Conservation (phyloP, 2,888 invertebrate genomes). For the Orchesella flavescens region DNA sequence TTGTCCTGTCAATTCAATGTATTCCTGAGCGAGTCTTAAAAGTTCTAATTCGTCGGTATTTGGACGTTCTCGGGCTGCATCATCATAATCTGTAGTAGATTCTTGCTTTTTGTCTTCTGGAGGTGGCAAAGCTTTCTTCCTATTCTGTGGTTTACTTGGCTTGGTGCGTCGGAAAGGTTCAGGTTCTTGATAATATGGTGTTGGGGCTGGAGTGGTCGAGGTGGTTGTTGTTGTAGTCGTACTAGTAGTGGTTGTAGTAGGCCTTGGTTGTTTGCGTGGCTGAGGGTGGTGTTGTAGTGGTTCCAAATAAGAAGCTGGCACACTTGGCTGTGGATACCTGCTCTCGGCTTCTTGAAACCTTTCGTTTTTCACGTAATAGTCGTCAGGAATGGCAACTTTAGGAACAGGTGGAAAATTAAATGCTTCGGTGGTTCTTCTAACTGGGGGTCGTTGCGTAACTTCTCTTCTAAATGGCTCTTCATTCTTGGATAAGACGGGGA, state of each 20-base stretch:
- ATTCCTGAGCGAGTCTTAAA: constrained; percentile 44
- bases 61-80: constrained; percentile 1
- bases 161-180: constrained; percentile 35
- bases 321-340: constrained; percentile 43
- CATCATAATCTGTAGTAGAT: constrained; percentile 29
- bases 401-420: constrained; percentile 44
- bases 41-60: constrained; percentile 52
- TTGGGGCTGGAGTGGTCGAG: constrained; percentile 12
- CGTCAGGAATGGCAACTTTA: constrained; percentile 49
- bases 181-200: constrained; percentile 29
- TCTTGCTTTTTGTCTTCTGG: constrained; percentile 38
- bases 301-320: constrained; percentile 39
- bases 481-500: constrained; percentile 30
- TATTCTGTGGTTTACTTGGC: constrained; percentile 43
- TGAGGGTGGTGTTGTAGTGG: constrained; percentile 1
- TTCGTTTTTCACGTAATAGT: constrained; percentile 53
- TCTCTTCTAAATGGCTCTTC: constrained; percentile 24
- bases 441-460: constrained; percentile 30
- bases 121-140: constrained; percentile 46
- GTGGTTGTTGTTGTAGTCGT: constrained; percentile 32
- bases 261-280: constrained; percentile 3
- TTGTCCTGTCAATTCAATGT: constrained; percentile 55
- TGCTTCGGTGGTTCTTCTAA: constrained; percentile 32
- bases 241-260: constrained; percentile 31
- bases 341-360: constrained; percentile 59